phyloP scores from a whole-genome alignment of 2,113 vertebrate species.

The Actenoides hombroni region DNA sequence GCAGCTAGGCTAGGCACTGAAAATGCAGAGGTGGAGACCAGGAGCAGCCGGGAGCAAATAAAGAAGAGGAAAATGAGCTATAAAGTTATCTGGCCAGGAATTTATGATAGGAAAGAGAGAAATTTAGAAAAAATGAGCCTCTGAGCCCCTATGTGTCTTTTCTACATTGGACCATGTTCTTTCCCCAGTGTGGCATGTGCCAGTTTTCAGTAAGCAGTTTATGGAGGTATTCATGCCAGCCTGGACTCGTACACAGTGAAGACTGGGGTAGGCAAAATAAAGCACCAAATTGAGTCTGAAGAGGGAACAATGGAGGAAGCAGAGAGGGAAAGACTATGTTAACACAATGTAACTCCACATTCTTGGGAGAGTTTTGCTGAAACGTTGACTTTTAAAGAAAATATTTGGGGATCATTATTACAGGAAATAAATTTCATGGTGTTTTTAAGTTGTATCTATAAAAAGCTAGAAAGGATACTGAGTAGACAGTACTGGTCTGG shows the following conservation, averaged over 20 bases:
- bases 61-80: neutral
- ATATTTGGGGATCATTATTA: slow-evolving; percentile 66
- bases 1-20: neutral
- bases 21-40: neutral
- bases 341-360: neutral
- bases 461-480: slow-evolving; percentile 69
- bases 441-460: slow-evolving; percentile 67
- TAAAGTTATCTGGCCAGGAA: neutral
- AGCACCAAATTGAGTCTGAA: neutral
- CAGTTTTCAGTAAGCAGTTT: neutral
- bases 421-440: slow-evolving; percentile 71
- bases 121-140: neutral
- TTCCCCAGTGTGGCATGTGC: rapidly evolving
- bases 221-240: rapidly evolving
- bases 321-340: neutral
- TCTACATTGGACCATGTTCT: neutral
- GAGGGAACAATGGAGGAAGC: neutral
- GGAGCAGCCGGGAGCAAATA: neutral
- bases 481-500: slow-evolving; percentile 57
- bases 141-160: rapidly evolving
- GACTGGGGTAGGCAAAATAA: neutral
- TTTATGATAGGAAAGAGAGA: neutral
- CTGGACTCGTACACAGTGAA: rapidly evolving
- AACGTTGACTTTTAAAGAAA: slow-evolving; percentile 52
- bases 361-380: slow-evolving; percentile 26